A percentile compares a stretch with the other conserved stretches of the same genome.
Evolutionary conservation across 1,140 invertebrate genomes (phyloP).

Genomic region (Lanistes nyassanus): DNA sequence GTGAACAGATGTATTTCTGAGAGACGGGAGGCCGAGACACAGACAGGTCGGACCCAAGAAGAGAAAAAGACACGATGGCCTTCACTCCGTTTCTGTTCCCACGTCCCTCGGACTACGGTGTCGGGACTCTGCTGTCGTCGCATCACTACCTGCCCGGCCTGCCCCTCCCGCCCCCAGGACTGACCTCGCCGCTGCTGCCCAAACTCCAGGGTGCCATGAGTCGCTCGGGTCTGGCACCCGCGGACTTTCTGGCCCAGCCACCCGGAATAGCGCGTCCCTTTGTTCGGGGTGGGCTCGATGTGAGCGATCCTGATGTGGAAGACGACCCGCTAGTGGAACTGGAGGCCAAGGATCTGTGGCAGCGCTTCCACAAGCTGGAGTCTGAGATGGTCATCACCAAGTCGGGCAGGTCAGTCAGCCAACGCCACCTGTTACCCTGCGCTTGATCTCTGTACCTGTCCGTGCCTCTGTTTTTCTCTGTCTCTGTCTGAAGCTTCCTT

Average conservation of each 20-base stretch:
- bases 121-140: slow-evolving; percentile 2
- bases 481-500: slow-evolving; percentile 16
- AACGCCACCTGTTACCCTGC: no score
- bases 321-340: slow-evolving; percentile 97
- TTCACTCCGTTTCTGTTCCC: slow-evolving; percentile 26
- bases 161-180: slow-evolving; percentile 12
- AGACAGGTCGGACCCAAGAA: background rate
- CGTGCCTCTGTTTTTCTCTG: background rate
- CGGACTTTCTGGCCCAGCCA: slow-evolving; percentile 24
- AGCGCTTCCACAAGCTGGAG: slow-evolving; percentile 97
- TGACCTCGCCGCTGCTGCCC: slow-evolving; percentile 16
- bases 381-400: slow-evolving; percentile 99
- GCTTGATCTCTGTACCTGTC: background rate
- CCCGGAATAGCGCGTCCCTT: slow-evolving; percentile 8
- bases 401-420: slow-evolving; percentile 89
- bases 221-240: slow-evolving; percentile 13
- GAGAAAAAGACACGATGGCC: slow-evolving; percentile 1
- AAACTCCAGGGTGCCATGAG: slow-evolving; percentile 21
- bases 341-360: slow-evolving; percentile 97
- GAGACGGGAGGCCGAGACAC: background rate
- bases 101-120: background rate
- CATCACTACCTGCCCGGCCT: slow-evolving; percentile 15
- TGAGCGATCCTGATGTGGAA: slow-evolving; percentile 89
- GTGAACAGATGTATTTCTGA: background rate
- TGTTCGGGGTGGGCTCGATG: slow-evolving; percentile 5